Conservation (phyloP, 2,888 invertebrate genomes). For the Oxyteleia sp. region DNA sequence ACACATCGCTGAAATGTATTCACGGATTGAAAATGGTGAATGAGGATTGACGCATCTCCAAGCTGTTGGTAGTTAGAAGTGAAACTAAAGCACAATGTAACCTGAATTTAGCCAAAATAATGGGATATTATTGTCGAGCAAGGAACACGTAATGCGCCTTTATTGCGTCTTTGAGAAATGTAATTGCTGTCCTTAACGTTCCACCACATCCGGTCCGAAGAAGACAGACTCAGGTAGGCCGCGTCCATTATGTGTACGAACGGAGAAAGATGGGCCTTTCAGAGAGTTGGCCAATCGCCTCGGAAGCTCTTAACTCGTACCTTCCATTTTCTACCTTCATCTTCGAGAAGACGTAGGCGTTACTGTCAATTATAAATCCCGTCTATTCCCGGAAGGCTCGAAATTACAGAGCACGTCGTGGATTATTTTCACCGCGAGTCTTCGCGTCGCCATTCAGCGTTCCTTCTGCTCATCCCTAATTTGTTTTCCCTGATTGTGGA, state of each 20-base stretch:
- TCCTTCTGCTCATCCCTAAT: constrained; percentile 48
- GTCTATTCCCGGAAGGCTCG: constrained; percentile 83
- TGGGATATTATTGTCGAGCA: constrained; percentile 56
- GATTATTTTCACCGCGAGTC: constrained; percentile 70
- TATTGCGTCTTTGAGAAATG: constrained; percentile 77
- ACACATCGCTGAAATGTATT: constrained; percentile 12
- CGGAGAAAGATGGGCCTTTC: constrained; percentile 69
- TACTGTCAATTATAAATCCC: constrained; percentile 83
- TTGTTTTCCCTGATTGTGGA: constrained; percentile 64
- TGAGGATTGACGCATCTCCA: constrained; percentile 16
- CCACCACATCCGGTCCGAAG: constrained; percentile 79
- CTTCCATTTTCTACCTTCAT: constrained; percentile 72
- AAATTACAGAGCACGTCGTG: constrained; percentile 79
- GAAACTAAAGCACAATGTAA: constrained; percentile 21
- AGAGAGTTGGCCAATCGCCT: constrained; percentile 69
- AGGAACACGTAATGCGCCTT: constrained; percentile 66
- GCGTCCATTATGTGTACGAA: constrained; percentile 75
- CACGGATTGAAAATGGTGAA: constrained; percentile 8
- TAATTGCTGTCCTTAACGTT: constrained; percentile 80
- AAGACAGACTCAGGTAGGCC: constrained; percentile 68
- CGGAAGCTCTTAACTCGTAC: constrained; percentile 74
- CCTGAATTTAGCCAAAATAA: constrained; percentile 52
- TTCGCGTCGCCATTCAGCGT: constrained; percentile 59
- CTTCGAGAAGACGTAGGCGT: constrained; percentile 78
- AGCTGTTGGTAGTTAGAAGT: constrained; percentile 1